Evolutionary conservation across 2,113 vertebrate species (phyloP), one percentile per base, ranked within the genome.

Genomic region (Polypterus senegalus): DNA sequence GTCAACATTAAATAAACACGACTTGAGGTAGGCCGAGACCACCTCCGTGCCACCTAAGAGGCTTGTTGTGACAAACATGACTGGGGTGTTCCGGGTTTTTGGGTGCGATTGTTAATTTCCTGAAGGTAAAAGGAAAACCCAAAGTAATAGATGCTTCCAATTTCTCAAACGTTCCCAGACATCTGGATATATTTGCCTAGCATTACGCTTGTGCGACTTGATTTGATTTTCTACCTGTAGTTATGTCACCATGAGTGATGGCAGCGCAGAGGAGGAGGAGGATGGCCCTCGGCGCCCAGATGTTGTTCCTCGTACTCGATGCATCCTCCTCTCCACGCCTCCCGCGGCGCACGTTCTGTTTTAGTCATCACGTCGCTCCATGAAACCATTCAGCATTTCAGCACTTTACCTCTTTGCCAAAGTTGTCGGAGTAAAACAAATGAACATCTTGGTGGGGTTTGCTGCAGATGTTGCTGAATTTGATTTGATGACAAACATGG

Each of bases 251-350:
- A 55, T 62, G 44, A 11, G 51, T 47, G 10, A 61, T 61, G 27
- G 60, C 55, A 27, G 27, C 27, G 27, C 27, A 62, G 55, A 64
- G 67, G 71, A 67, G 60, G 74, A 76, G 10, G 67, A 63, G 69
- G 60, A 69, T 77, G 70, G 67, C 64, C 72, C 66, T 65, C 62
- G 71, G 68, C 74, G 71, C 68, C 57, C 67, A 76, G 59, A 69
- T 76, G 66, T 68, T 78, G 27, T 27, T 77, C 74, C 72, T 68
- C 71, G 69, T 74, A 69, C 74, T 71, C 70, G 76, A 70, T 75
- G 62, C 63, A 68, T 66, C 65, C 68, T 66, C 60, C 46, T 46
- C 64, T 70, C 74, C 74, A 70, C 71, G 70, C 71, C 73, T 68
- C 71, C 74, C 66, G 58, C 74, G 74, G 70, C 71, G 70, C 59